Evolutionary conservation across 2,888 invertebrate genomes (phyloP).

Genomic region (Galerucella nymphaeae): DNA sequence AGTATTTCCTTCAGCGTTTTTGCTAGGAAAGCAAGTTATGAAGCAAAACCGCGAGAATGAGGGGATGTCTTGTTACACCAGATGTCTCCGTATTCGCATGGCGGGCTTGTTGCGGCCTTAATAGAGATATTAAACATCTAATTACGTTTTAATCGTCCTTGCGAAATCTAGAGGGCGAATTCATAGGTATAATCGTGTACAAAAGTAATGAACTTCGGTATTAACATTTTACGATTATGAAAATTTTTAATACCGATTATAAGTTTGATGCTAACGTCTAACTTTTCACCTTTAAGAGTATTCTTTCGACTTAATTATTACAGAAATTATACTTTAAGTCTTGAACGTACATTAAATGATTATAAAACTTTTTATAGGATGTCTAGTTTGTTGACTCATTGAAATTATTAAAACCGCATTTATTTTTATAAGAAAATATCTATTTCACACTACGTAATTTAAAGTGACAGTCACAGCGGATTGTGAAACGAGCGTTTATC

Average conservation of each 20-base stretch:
- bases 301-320: background rate
- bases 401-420: too few relatives aligned
- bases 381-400: too few relatives aligned
- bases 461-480: background rate
- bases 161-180: conserved; percentile 28
- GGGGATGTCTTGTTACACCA: conserved; percentile 38
- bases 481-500: conserved; percentile 15
- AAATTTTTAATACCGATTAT: conserved; percentile 14
- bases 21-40: conserved; percentile 19
- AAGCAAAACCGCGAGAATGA: conserved; percentile 34
- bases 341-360: background rate
- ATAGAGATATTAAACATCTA: conserved; percentile 52
- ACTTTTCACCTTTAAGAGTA: background rate
- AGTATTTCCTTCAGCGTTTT: conserved; percentile 17
- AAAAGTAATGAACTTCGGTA: conserved; percentile 32
- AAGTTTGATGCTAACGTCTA: conserved; percentile 21
- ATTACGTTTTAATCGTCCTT: conserved; percentile 50
- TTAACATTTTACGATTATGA: conserved; percentile 29
- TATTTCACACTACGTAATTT: conserved; percentile 13
- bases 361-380: background rate
- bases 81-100: conserved; percentile 44
- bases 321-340: background rate
- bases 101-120: conserved; percentile 45
- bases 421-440: background rate
- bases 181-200: conserved; percentile 25